A percentile compares a stretch with the other conserved stretches of the same genome.
phyloP scores from a whole-genome alignment of 1,140 invertebrate species.

The Sinonovacula constricta region DNA sequence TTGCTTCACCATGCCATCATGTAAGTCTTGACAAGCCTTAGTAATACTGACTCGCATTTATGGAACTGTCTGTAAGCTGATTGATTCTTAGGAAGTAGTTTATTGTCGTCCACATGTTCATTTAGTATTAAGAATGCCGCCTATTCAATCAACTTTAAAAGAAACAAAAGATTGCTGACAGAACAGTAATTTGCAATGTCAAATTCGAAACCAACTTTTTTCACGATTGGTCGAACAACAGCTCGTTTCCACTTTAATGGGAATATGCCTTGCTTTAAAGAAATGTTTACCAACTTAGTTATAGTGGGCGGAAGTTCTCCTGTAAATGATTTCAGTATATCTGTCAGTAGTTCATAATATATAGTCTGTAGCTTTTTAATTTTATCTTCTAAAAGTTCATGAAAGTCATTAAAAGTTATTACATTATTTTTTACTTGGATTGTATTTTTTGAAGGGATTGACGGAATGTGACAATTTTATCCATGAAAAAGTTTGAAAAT shows the following conservation, averaged over 20 bases:
- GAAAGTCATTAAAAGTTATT: too few species aligned
- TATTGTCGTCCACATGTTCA: conserved; percentile 16
- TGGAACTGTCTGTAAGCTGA: conserved; percentile 24
- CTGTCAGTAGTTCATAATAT: conserved; percentile 1
- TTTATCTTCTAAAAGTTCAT: neutral
- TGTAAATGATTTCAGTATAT: neutral
- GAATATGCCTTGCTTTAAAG: conserved; percentile 1
- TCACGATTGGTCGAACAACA: conserved; percentile 1
- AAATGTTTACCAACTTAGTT: neutral
- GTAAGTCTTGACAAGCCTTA: conserved; percentile 27
- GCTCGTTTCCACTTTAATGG: conserved; percentile 13
- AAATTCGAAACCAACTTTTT: conserved; percentile 19
- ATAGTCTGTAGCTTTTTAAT: neutral
- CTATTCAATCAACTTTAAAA: conserved; percentile 43
- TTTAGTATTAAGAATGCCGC: conserved; percentile 23
- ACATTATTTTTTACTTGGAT: too few species aligned
- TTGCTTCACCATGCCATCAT: conserved; percentile 27
- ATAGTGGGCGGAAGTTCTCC: too few species aligned
- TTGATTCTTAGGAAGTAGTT: conserved; percentile 16
- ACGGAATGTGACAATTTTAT: too few species aligned
- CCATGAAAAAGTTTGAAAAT: too few species aligned
- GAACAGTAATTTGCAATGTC: conserved; percentile 7
- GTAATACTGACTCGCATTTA: conserved; percentile 25
- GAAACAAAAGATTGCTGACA: conserved; percentile 10
- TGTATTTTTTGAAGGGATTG: too few species aligned